These are phyloP conservation scores for Apus apus DNA, from an alignment of 2,113 vertebrate genomes.

Conservation along the genomic window DNA sequence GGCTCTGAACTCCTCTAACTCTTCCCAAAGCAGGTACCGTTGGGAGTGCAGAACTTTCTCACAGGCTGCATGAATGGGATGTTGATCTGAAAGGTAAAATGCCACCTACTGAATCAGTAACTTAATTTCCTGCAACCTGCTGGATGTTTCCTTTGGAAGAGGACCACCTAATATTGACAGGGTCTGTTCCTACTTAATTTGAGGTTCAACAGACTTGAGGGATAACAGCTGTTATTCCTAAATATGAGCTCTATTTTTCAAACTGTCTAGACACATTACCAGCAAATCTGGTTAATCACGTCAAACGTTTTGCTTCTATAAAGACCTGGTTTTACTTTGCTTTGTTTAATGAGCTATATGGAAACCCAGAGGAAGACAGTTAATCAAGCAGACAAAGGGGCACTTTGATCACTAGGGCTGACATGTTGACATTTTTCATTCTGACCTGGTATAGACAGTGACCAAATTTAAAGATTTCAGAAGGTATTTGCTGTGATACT, in stretches of 20 bases:
- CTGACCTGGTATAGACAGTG: background rate
- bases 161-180: background rate
- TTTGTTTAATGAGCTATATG: slow-evolving; percentile 1
- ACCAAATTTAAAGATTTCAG: background rate
- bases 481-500: background rate
- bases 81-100: background rate
- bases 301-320: background rate
- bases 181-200: background rate
- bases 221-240: slow-evolving; percentile 18
- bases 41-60: background rate
- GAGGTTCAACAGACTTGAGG: background rate
- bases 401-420: background rate
- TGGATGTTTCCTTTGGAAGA: slow-evolving; percentile 28
- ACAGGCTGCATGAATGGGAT: accelerated
- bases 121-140: background rate
- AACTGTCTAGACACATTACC: slow-evolving; percentile 27
- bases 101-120: background rate
- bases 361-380: background rate
- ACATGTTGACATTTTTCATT: background rate
- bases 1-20: background rate
- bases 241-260: slow-evolving; percentile 47
- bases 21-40: background rate
- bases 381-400: background rate
- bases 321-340: background rate
- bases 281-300: slow-evolving; percentile 37